phyloP scores from a whole-genome alignment of 2,113 vertebrate species.

The Maccullochella peelii region DNA sequence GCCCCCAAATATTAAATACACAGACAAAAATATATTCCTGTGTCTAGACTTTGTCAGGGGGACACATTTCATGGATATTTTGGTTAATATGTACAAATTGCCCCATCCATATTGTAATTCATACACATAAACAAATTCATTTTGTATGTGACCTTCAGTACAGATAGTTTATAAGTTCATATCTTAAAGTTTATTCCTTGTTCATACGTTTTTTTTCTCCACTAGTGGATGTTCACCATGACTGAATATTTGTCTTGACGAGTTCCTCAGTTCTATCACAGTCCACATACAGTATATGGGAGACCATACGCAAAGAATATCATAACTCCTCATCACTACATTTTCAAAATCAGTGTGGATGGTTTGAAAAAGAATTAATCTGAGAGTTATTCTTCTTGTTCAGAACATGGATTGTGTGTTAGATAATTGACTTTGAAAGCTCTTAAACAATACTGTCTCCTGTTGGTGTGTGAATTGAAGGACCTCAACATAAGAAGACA shows the following conservation, averaged over 20 bases:
- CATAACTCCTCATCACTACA: background rate
- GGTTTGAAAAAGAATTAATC: background rate
- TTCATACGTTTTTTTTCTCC: background rate
- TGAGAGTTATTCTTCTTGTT: background rate
- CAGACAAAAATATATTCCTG: background rate
- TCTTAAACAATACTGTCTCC: constrained; percentile 41
- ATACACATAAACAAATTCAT: constrained; percentile 26
- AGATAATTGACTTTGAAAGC: background rate
- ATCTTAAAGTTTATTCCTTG: background rate
- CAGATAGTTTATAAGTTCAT: constrained; percentile 9
- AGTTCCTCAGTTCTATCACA: background rate
- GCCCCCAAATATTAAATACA: background rate
- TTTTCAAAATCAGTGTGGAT: background rate
- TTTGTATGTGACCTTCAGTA: constrained; percentile 16
- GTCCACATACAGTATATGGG: no score
- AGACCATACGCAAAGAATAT: background rate
- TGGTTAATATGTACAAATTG: constrained; percentile 28
- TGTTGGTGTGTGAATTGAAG: constrained; percentile 31
- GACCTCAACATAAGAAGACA: background rate
- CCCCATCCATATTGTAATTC: constrained; percentile 27
- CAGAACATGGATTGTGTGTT: background rate
- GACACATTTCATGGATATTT: constrained; percentile 25
- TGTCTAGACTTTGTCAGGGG: constrained; percentile 16
- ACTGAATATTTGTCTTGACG: background rate
- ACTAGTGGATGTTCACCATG: background rate